Evolutionary conservation across 2,888 invertebrate genomes (phyloP), one percentile per base, ranked within the genome.

Genomic region (Acanthosepion esculentum): DNA sequence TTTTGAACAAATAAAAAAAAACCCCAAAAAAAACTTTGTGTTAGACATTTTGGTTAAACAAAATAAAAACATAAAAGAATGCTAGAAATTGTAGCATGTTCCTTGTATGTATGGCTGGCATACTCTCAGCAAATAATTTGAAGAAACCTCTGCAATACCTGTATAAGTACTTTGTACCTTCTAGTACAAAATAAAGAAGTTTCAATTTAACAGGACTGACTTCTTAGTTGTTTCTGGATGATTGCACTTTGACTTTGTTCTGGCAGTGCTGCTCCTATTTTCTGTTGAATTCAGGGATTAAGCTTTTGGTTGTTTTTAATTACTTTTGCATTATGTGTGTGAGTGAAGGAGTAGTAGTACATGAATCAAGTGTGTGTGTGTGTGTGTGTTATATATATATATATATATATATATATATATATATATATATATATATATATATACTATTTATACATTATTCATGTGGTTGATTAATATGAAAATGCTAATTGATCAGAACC

Each of bases 161-260:
- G 93, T 93, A 93, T 93, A 93, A 93, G 93, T 93, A 48, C 93
- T 93, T 92, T 93, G 93, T 93, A 93, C 93, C 93, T 93, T 93
- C 93, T 93, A 53, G 93, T 93, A 93, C 93, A 93, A 93, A 93
- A 93, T 93, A 93, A 93, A 93, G 93, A 93, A 93, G 53, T 93
- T 93, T 93, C 48, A 93, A 93, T 93, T 93, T 48, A 93, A 93
- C 93, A 93, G 93, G 93, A 48, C 93, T 93, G 48, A 50, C 92
- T 93, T 93, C 92, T 93, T 93, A 33, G 93, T 93, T 93, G 93
- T 93, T 93, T 93, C 93, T 93, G 26, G 50, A 93, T 93, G 6
- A 50, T 93, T 93, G 93, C 93, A 50, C 50, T 93, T 78, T 93
- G 48, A 50, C 20, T 29, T 26, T 93, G 20, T 92, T 92, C 48